Evolutionary conservation across 1,140 invertebrate genomes (phyloP).

Genomic region (Halyomorpha halys): DNA sequence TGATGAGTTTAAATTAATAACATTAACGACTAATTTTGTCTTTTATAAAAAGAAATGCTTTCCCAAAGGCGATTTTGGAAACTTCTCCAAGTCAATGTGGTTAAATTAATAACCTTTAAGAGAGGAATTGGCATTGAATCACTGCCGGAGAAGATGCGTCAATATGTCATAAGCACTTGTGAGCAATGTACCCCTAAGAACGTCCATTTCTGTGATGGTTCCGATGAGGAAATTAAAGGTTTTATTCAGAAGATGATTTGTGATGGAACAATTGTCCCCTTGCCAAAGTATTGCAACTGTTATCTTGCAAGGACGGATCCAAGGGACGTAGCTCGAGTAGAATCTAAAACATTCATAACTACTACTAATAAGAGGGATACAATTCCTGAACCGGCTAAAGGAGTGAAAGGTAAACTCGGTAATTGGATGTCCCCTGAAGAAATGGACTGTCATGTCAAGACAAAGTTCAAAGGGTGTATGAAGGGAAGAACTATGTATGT

Average conservation of each 20-base stretch:
- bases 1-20: too few relatives aligned
- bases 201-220: background rate
- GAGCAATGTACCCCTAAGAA: background rate
- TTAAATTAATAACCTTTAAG: too few relatives aligned
- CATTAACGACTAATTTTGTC: too few relatives aligned
- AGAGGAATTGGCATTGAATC: too few relatives aligned
- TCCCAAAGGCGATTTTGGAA: too few relatives aligned
- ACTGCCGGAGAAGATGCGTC: too few relatives aligned
- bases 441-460: constrained; percentile 69
- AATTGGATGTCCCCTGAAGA: constrained; percentile 89
- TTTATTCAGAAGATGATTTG: background rate
- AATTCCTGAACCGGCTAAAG: constrained; percentile 54
- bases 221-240: background rate
- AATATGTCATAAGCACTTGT: too few relatives aligned
- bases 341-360: constrained; percentile 66
- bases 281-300: constrained; percentile 39
- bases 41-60: too few relatives aligned
- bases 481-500: constrained; percentile 97
- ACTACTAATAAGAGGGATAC: constrained; percentile 45
- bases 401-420: constrained; percentile 70
- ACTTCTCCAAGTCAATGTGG: too few relatives aligned
- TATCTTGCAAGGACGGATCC: constrained; percentile 93
- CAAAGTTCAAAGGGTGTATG: constrained; percentile 93
- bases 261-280: background rate
- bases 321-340: constrained; percentile 91